These are phyloP conservation scores for Oligia strigilis DNA, from an alignment of 2,888 invertebrate species.

Conservation along the genomic window DNA sequence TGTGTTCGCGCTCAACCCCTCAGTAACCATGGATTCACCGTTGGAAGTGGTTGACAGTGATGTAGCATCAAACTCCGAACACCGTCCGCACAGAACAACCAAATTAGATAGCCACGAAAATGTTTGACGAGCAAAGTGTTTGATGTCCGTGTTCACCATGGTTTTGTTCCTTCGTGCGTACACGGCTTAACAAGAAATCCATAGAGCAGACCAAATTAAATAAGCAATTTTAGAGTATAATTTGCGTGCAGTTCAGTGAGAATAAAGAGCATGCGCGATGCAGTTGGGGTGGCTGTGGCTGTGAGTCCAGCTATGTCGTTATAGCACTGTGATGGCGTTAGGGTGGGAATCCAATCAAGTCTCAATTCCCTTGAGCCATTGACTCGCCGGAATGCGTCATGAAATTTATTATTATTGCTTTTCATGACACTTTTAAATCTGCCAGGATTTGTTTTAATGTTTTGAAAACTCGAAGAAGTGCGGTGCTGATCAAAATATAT, in stretches of 20 bases:
- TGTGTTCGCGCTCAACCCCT: no score
- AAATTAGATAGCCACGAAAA: no score
- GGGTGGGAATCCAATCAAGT: constrained; percentile 76
- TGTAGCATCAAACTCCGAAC: no score
- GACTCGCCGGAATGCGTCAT: constrained; percentile 60
- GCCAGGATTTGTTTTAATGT: constrained; percentile 52
- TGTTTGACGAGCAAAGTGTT: no score
- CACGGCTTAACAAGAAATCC: neutral
- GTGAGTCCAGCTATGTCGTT: constrained; percentile 52
- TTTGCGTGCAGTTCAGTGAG: constrained; percentile 36
- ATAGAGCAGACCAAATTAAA: constrained; percentile 20
- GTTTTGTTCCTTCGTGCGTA: no score
- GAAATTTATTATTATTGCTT: constrained; percentile 66
- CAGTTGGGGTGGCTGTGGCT: constrained; percentile 54
- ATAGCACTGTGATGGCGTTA: constrained; percentile 36
- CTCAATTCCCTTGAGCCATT: constrained; percentile 66
- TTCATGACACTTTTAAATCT: constrained; percentile 58
- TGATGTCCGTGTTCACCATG: no score
- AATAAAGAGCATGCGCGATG: constrained; percentile 19
- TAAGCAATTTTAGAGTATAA: constrained; percentile 38
- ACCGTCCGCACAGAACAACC: no score
- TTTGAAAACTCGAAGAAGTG: constrained; percentile 24
- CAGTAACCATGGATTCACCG: no score
- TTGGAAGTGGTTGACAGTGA: no score
- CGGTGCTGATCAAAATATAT: neutral